phyloP scores from a whole-genome alignment of 1,140 invertebrate genomes.

The Diplogasteroides magnus region DNA sequence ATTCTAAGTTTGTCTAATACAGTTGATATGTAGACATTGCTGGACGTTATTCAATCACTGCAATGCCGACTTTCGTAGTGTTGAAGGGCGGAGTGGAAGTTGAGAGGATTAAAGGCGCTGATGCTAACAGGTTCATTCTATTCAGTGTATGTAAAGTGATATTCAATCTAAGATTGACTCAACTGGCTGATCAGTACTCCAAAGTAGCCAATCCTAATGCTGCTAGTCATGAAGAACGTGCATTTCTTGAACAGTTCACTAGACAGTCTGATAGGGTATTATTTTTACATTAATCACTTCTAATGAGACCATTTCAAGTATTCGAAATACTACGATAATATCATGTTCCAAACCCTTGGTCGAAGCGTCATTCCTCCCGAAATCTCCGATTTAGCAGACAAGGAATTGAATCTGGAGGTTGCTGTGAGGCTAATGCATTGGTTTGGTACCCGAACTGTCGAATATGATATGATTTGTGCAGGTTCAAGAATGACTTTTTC shows the following conservation, averaged over 20 bases:
- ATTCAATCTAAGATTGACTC: no score
- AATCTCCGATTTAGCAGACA: neutral
- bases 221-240: neutral
- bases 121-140: neutral
- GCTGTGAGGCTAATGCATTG: neutral
- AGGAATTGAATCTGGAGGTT: neutral
- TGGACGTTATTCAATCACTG: neutral
- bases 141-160: neutral
- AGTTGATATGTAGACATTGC: neutral
- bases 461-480: neutral
- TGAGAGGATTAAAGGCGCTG: neutral
- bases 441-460: neutral
- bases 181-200: neutral
- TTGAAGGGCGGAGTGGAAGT: neutral
- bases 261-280: neutral
- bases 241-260: neutral
- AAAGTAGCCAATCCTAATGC: neutral
- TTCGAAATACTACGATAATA: neutral
- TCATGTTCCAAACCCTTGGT: neutral
- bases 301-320: neutral
- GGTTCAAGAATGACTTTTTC: conserved; percentile 50
- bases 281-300: no score
- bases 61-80: neutral
- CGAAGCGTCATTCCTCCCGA: neutral
- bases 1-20: no score